Base-by-base conservation (phyloP, 2,888 invertebrate genomes). In the Tyria jacobaeae region DNA sequence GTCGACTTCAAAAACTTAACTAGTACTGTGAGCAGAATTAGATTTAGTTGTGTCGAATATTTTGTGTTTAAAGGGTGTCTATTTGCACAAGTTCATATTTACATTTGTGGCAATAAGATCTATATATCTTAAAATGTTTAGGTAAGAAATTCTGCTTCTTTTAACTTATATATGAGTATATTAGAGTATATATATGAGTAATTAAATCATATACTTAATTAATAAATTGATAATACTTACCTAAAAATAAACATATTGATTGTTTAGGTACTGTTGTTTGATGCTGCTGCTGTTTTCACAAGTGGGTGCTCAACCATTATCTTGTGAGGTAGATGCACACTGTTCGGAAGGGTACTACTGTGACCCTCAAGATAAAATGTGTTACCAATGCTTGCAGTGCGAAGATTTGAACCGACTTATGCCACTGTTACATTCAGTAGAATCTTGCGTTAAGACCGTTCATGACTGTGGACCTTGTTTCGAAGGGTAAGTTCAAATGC, bases 311-410 rank as follows among this genome's bases (percentile, higher is more conserved):
- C 72, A 72, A 27, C 72, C 72, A 17, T 31, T 68, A 54, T 57
- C 63, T 3, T 89, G 89, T 60, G 56, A 56, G 15, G 76, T 78
- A 39, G 81, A 87, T 39, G 60, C 56, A 1, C 84, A 89, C 10
- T 90, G 89, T 61, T 62, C 78, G 21, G 72, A 58, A 7, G 84
- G 80, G 6, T 83, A 75, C 60, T 88, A 76, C 69, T 89, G 89
- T 65, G 81, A 83, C 14, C n/a, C 51, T 14, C 70, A 62, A 35
- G 52, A 59, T 2, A 75, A 71, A 57, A 56, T 66, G 15, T 89
- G 90, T 59, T 79, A 70, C 27, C 62, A 78, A 57, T 90, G 90
- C 61, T 66, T 88, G 39, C 61, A 70, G 14, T 90, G 90, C 63
- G 76, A 79, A 34, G 71, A 81, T 31, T 70, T 84, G 37, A 82